Evolutionary conservation across 2,113 vertebrate genomes (phyloP).

Genomic region (Nothocercus nigrocapillus): DNA sequence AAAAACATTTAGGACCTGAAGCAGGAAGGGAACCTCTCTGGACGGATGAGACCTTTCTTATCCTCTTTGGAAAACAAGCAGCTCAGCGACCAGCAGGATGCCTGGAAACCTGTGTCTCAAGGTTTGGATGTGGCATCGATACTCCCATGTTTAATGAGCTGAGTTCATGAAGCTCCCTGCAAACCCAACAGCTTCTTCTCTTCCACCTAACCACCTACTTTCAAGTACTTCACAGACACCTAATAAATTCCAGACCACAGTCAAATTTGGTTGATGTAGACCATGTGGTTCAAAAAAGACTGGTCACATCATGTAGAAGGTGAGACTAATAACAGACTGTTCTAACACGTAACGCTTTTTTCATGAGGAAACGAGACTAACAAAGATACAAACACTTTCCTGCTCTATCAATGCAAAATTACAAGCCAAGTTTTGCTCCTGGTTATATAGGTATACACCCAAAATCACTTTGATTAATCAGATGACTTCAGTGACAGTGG

Average conservation of each 20-base stretch:
- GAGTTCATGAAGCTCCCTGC: neutral
- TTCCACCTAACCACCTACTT: neutral
- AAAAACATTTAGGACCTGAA: neutral
- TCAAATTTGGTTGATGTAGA: neutral
- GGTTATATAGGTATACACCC: neutral
- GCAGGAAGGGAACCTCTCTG: neutral
- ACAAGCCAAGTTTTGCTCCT: neutral
- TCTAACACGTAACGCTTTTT: neutral
- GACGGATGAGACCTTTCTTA: accelerated
- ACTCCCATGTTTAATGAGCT: neutral
- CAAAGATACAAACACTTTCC: neutral
- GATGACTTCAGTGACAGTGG: neutral
- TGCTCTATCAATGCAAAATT: neutral
- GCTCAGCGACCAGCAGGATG: neutral
- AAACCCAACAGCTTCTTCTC: neutral
- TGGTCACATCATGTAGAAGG: neutral
- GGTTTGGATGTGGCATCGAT: accelerated
- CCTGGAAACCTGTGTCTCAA: neutral
- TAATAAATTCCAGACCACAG: neutral
- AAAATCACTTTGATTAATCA: neutral
- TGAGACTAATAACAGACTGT: neutral
- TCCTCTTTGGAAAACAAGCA: neutral
- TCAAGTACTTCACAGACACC: neutral
- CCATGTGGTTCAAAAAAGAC: neutral
- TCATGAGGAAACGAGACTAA: neutral